phyloP scores from a whole-genome alignment of 2,888 invertebrate genomes.

The Pomacea canaliculata region DNA sequence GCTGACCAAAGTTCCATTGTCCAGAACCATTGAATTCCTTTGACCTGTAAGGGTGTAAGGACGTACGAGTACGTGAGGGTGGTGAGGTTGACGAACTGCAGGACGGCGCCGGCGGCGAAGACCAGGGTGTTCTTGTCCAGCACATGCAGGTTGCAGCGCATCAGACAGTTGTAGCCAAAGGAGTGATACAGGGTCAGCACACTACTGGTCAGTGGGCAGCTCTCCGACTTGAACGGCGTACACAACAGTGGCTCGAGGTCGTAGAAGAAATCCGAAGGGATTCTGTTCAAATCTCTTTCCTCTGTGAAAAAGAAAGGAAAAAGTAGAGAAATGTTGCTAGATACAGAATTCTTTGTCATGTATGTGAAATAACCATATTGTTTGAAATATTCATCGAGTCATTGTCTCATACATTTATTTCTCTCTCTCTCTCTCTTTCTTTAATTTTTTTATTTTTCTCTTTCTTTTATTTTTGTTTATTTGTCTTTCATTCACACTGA shows the following conservation, averaged over 20 bases:
- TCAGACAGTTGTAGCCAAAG: constrained; percentile 19
- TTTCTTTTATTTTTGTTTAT: no score
- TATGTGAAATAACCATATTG: no score
- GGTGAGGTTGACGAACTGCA: not conserved
- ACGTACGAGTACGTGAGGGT: no score
- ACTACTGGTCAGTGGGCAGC: not conserved
- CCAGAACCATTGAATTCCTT: no score
- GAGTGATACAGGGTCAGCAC: constrained; percentile 12
- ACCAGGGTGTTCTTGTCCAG: constrained; percentile 2
- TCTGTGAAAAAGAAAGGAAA: not conserved
- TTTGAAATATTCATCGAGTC: no score
- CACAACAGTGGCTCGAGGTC: not conserved
- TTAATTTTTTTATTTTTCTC: no score
- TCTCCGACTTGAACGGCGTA: constrained; percentile 7
- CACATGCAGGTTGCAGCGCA: constrained; percentile 17
- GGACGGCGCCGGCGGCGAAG: constrained; percentile 10
- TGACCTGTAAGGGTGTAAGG: no score
- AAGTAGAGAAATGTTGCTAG: not conserved
- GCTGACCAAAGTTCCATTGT: no score
- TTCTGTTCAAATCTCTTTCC: not conserved
- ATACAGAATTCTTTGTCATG: no score
- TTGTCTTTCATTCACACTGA: no score
- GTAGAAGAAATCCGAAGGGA: constrained; percentile 22
- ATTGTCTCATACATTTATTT: no score
- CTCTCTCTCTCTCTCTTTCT: no score